Percentiles rank a stretch among this genome's conserved stretches.
These are phyloP conservation scores for Lingula anatina DNA, from an alignment of 2,888 invertebrate species.

Conservation along the genomic window DNA sequence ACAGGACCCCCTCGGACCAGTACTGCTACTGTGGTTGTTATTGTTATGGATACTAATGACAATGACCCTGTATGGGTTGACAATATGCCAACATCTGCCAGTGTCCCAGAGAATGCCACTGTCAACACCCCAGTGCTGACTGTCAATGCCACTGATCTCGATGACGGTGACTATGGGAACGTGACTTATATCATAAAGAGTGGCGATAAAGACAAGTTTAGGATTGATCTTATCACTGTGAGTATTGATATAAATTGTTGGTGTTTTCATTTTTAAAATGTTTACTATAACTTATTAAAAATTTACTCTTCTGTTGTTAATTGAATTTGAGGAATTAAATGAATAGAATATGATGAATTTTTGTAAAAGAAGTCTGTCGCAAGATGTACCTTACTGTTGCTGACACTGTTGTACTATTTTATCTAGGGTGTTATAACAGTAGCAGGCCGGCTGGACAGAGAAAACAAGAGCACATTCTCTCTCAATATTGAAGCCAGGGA, in stretches of 20 bases:
- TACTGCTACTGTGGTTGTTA: slow-evolving; percentile 63
- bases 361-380: no score
- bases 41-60: slow-evolving; percentile 72
- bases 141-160: slow-evolving; percentile 67
- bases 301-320: no score
- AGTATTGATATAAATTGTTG: slow-evolving; percentile 6
- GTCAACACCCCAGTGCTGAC: slow-evolving; percentile 57
- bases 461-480: slow-evolving; percentile 65
- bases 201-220: slow-evolving; percentile 71
- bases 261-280: neutral
- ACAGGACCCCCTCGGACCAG: slow-evolving; percentile 24
- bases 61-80: slow-evolving; percentile 65
- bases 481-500: slow-evolving; percentile 72
- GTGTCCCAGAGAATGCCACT: slow-evolving; percentile 24
- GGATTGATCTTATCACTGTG: slow-evolving; percentile 57
- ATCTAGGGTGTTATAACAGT: slow-evolving; percentile 35
- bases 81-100: slow-evolving; percentile 10
- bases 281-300: neutral
- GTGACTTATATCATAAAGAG: slow-evolving; percentile 65
- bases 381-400: neutral
- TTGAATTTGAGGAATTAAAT: no score
- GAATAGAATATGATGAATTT: no score
- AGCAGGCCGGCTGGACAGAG: slow-evolving; percentile 65
- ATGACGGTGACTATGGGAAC: slow-evolving; percentile 59
- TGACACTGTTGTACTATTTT: neutral